These are phyloP conservation scores for Potorous gilbertii DNA, from an alignment of 2,797 vertebrate species.

Conservation along the genomic window DNA sequence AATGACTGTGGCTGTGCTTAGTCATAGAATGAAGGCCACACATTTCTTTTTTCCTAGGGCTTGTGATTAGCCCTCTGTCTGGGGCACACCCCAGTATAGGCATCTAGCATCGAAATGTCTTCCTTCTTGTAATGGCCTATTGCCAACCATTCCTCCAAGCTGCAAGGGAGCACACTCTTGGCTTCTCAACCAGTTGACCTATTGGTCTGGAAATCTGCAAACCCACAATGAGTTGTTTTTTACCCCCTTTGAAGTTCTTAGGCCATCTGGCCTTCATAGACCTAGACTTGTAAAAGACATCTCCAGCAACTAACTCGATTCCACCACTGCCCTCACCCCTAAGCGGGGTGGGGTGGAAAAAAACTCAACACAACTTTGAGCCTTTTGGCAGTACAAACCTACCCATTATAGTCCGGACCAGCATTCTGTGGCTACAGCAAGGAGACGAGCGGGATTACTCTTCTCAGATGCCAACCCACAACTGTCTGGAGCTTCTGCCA, in stretches of 20 bases:
- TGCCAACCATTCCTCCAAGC: slow-evolving; percentile 16
- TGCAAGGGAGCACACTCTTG: slow-evolving; percentile 7
- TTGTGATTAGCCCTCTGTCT: fast-evolving
- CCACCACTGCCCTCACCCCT: slow-evolving; percentile 41
- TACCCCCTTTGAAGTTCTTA: slow-evolving; percentile 69
- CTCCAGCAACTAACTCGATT: slow-evolving; percentile 64
- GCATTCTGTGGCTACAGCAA: slow-evolving; percentile 71
- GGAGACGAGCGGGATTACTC: slow-evolving; percentile 69
- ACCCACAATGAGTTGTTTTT: slow-evolving; percentile 48
- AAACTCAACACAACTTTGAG: slow-evolving; percentile 75
- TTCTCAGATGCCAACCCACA: slow-evolving; percentile 41
- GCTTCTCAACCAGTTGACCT: slow-evolving; percentile 66
- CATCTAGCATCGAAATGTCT: not conserved
- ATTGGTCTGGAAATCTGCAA: slow-evolving; percentile 77
- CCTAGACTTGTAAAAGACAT: slow-evolving; percentile 74
- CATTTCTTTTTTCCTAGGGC: not conserved
- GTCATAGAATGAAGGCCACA: not conserved
- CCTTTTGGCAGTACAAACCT: slow-evolving; percentile 70
- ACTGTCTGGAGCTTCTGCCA: slow-evolving; percentile 50
- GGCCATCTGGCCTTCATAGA: slow-evolving; percentile 71
- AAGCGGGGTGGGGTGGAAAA: not conserved
- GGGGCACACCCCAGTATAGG: not conserved
- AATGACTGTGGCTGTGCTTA: not conserved
- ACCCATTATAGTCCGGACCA: slow-evolving; percentile 60
- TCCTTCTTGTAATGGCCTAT: not conserved